Evolutionary conservation across 1,140 invertebrate species (phyloP).

Genomic region (Bombus difficillimus): DNA sequence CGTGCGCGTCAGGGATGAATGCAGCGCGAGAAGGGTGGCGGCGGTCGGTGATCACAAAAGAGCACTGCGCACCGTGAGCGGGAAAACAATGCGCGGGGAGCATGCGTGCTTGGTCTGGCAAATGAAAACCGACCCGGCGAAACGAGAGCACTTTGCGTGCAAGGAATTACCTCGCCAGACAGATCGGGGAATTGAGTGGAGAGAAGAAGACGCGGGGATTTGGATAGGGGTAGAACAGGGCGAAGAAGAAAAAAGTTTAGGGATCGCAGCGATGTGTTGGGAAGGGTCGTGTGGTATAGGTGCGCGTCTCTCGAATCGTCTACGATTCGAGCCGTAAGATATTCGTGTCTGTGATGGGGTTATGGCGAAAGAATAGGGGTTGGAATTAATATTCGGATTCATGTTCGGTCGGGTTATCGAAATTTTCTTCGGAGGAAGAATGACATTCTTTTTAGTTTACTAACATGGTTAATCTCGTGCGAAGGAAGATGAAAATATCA

Average conservation of each 20-base stretch:
- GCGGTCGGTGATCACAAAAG: constrained; percentile 50
- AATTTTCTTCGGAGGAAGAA: not conserved
- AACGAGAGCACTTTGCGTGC: constrained; percentile 46
- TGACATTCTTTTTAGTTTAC: not conserved
- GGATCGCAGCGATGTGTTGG: not conserved
- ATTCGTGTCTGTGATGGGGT: not conserved
- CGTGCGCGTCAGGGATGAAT: constrained; percentile 24
- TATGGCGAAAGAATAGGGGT: too few relatives aligned
- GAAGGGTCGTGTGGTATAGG: not conserved
- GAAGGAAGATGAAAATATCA: not conserved
- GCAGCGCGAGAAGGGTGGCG: not conserved
- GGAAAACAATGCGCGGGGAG: constrained; percentile 46
- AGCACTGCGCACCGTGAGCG: constrained; percentile 23
- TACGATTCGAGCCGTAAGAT: not conserved
- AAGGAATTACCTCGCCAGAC: constrained; percentile 49
- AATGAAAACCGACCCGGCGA: constrained; percentile 49
- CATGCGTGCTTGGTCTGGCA: constrained; percentile 15
- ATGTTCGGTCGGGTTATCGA: not conserved
- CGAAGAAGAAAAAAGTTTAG: not conserved
- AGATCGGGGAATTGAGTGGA: constrained; percentile 32
- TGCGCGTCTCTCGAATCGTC: not conserved
- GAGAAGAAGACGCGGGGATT: not conserved
- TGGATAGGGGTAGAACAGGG: not conserved
- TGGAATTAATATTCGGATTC: not conserved
- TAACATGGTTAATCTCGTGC: too few relatives aligned